phyloP scores from a whole-genome alignment of 1,140 invertebrate genomes.

The Drosophila erecta region DNA sequence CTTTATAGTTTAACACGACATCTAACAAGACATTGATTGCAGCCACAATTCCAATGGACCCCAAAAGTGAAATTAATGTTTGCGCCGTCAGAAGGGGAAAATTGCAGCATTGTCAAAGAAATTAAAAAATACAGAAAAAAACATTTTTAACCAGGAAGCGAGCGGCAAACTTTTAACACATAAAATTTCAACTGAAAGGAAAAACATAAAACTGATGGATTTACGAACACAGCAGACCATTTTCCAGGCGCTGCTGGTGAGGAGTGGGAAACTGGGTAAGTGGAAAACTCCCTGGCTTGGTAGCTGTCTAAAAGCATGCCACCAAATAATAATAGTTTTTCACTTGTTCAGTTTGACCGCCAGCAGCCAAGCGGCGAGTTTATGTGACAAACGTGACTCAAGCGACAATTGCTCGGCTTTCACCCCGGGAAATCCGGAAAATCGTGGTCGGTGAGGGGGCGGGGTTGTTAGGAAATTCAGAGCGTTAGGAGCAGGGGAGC shows the following conservation, averaged over 20 bases:
- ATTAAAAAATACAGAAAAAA: slow-evolving; percentile 10
- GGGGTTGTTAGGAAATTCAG: background rate
- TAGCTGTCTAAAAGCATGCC: slow-evolving; percentile 49
- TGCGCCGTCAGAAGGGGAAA: slow-evolving; percentile 48
- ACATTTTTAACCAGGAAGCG: slow-evolving; percentile 17
- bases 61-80: slow-evolving; percentile 53
- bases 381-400: slow-evolving; percentile 81
- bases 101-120: slow-evolving; percentile 57
- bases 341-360: slow-evolving; percentile 80
- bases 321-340: slow-evolving; percentile 83
- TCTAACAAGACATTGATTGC: slow-evolving; percentile 5
- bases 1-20: background rate
- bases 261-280: slow-evolving; percentile 13
- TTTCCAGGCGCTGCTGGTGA: slow-evolving; percentile 36
- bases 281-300: slow-evolving; percentile 27
- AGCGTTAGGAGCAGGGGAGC: background rate
- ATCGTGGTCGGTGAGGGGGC: background rate
- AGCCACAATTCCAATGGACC: background rate
- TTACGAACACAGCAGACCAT: slow-evolving; percentile 71
- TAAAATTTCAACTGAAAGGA: slow-evolving; percentile 65
- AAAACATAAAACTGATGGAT: slow-evolving; percentile 77
- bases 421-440: slow-evolving; percentile 28
- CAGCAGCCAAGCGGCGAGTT: slow-evolving; percentile 72
- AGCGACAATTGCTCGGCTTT: slow-evolving; percentile 79
- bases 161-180: slow-evolving; percentile 34